Evolutionary conservation across 2,888 invertebrate genomes (phyloP).

Genomic region (Erebia palarica): DNA sequence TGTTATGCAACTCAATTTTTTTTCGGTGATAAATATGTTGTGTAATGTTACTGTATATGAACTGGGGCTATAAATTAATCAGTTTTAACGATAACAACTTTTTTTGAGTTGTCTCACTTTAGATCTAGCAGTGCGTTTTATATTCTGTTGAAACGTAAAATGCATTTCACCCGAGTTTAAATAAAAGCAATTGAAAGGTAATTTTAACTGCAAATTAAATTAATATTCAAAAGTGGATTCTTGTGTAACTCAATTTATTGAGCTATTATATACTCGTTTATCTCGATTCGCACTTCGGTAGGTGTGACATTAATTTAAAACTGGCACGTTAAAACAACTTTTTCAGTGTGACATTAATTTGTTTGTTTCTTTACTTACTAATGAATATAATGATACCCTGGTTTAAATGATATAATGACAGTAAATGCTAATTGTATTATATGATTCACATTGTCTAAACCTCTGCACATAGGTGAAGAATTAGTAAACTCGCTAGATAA

Average conservation of each 20-base stretch:
- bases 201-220: constrained; percentile 30
- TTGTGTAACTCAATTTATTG: constrained; percentile 40
- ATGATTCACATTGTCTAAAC: too few relatives aligned
- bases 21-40: too few relatives aligned
- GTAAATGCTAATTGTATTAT: too few relatives aligned
- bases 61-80: too few relatives aligned
- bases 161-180: constrained; percentile 1
- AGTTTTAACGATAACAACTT: too few relatives aligned
- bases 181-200: constrained; percentile 17
- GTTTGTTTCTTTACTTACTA: constrained; percentile 12
- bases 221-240: constrained; percentile 40
- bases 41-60: too few relatives aligned
- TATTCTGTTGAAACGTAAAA: constrained; percentile 29
- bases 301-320: constrained; percentile 64
- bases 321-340: constrained; percentile 46
- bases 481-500: too few relatives aligned
- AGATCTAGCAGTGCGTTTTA: too few relatives aligned
- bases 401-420: too few relatives aligned
- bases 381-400: not conserved
- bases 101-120: too few relatives aligned
- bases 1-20: too few relatives aligned
- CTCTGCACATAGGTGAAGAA: too few relatives aligned
- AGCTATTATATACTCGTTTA: constrained; percentile 43
- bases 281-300: constrained; percentile 42
- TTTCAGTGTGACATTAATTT: constrained; percentile 9